Percentiles rank a stretch among this genome's conserved stretches.
Evolutionary conservation across 2,797 vertebrate genomes (phyloP).

Genomic region (Trachurus trachurus): DNA sequence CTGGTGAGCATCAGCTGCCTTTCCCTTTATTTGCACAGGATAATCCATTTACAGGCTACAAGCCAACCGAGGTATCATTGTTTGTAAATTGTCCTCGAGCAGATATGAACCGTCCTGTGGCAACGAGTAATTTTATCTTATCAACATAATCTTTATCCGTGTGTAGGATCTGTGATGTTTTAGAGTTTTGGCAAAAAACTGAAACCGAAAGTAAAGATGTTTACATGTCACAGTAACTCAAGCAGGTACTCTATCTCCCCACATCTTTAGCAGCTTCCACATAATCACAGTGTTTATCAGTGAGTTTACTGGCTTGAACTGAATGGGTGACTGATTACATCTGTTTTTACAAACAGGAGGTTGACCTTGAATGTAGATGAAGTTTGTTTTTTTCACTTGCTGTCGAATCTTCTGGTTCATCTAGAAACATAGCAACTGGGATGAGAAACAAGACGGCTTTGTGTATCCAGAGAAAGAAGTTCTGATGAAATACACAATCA

Average conservation of each 20-base stretch:
- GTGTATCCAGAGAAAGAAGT: slow-evolving; percentile 82
- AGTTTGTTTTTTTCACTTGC: neutral
- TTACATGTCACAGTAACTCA: slow-evolving; percentile 10
- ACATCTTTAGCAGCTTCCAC: neutral
- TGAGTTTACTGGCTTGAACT: neutral
- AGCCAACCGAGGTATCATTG: neutral
- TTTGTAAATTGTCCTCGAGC: neutral
- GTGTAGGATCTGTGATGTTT: neutral
- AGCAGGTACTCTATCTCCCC: neutral
- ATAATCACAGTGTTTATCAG: neutral
- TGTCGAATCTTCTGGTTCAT: neutral
- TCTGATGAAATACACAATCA: slow-evolving; percentile 86
- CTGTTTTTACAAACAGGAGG: neutral
- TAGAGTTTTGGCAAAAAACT: neutral
- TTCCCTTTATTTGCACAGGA: neutral
- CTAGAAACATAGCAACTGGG: slow-evolving; percentile 92
- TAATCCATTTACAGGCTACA: neutral
- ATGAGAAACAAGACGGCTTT: slow-evolving; percentile 73
- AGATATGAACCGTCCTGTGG: neutral
- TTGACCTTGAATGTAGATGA: neutral
- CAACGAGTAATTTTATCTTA: neutral
- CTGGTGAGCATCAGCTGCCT: slow-evolving; percentile 78
- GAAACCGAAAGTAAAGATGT: neutral
- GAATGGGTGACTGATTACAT: neutral
- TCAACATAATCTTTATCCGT: neutral